Base-by-base conservation (phyloP, 2,888 invertebrate genomes). In the Teleogryllus oceanicus region DNA sequence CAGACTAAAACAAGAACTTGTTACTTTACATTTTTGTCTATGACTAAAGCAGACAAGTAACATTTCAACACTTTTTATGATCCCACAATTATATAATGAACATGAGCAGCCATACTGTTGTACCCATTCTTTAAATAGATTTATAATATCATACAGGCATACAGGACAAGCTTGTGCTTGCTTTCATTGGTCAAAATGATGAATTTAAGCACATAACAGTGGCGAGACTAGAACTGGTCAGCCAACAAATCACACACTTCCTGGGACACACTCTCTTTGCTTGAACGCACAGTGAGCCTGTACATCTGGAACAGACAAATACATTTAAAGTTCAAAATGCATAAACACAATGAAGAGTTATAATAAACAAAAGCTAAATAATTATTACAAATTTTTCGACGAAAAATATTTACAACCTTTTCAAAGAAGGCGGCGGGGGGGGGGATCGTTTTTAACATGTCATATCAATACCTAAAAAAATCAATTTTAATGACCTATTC, bases 271-370 rank as follows among this genome's bases (percentile, higher is more conserved):
- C 93, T 90, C 88, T 98, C 98, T 90, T 98, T 98, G 89, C 98
- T 99, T 84, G 98, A 96, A 87, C 99, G 93, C 83, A 99, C 94
- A 81, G 99, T 99, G 87, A 99, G 91, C 87, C 99, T 96, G 90
- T 95, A 99, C 99, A 99, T 98, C 97, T 99, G 91, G 2, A 90
- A 89, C 84, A 37, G 13, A 62, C 62, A 62, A 62, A 62, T 5
- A 16, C 13, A 62, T 13, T 18, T 13, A 0, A 62, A 62, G 13
- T 62, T 18, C n/a, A 62, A n/a, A 62, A 62, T 13, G 16, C 13
- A n/a, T 18, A 62, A 62, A 62, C 1, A 62, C 12, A 62, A 62
- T 11, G 62, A 18, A 62, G n/a, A 62, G 13, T 18, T 18, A 62
- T 62, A 62, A 62, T 18, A 11, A 11, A 62, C 13, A 18, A 12